Conservation (phyloP, 2,113 vertebrate genomes). For the Eudyptes chrysolophus region DNA sequence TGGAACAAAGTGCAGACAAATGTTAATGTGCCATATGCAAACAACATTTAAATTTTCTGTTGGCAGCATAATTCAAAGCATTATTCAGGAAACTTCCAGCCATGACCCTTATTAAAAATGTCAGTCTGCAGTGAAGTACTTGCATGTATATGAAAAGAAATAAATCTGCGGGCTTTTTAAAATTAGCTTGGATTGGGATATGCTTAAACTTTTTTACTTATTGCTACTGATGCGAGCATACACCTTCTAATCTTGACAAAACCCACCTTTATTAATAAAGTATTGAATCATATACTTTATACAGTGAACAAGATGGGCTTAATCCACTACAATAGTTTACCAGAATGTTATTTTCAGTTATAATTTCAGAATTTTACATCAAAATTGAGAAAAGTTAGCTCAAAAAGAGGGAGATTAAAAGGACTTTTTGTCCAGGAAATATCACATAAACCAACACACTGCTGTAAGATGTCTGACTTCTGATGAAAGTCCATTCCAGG, state of each 20-base stretch:
- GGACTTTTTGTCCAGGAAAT: background rate
- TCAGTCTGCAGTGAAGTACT: background rate
- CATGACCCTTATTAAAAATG: background rate
- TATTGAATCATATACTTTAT: background rate
- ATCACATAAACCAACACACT: background rate
- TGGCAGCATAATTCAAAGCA: background rate
- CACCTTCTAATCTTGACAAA: background rate
- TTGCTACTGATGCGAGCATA: background rate
- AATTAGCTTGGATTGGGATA: background rate
- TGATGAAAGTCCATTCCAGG: background rate
- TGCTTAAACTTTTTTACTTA: background rate
- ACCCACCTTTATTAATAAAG: background rate
- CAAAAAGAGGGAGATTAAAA: background rate
- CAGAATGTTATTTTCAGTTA: background rate
- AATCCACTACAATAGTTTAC: background rate
- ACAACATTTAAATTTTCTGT: conserved; percentile 19
- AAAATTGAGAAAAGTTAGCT: background rate
- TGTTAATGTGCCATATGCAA: conserved; percentile 11
- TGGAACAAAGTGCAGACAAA: conserved; percentile 16
- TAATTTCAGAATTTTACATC: background rate
- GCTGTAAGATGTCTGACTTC: background rate
- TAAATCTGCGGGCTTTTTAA: background rate
- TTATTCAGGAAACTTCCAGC: background rate
- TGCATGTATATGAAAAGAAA: background rate
- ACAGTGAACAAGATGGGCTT: background rate